phyloP scores from a whole-genome alignment of 2,113 vertebrate species.

The Coptodon rendalli region DNA sequence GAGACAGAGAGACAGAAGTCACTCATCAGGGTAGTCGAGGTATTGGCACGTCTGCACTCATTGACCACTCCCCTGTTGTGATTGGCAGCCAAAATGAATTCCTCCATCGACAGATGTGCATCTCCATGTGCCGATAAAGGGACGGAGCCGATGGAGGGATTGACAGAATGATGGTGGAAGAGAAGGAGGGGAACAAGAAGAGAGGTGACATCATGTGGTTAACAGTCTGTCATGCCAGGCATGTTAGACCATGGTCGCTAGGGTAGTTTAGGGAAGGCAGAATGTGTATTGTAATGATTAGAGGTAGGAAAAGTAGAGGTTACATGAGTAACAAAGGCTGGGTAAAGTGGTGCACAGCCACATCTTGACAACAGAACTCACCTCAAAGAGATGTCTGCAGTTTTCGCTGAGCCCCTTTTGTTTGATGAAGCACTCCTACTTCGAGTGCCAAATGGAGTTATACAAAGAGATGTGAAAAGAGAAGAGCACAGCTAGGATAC shows the following conservation, averaged over 20 bases:
- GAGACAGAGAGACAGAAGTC: slow-evolving; percentile 48
- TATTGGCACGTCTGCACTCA: slow-evolving; percentile 63
- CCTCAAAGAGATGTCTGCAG: slow-evolving; percentile 22
- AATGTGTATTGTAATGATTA: not conserved
- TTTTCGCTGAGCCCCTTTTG: slow-evolving; percentile 11
- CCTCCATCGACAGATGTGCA: slow-evolving; percentile 61
- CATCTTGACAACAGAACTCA: slow-evolving; percentile 38
- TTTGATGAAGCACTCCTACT: not conserved
- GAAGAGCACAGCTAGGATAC: slow-evolving; percentile 3
- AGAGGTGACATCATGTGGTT: slow-evolving; percentile 48
- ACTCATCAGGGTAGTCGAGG: slow-evolving; percentile 54
- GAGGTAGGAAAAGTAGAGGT: not conserved
- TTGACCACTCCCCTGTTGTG: slow-evolving; percentile 59
- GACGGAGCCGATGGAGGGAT: slow-evolving; percentile 44
- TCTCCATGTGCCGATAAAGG: slow-evolving; percentile 55
- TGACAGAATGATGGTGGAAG: slow-evolving; percentile 65
- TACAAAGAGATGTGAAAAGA: slow-evolving; percentile 29
- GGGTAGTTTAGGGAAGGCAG: not conserved
- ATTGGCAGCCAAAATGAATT: slow-evolving; percentile 71
- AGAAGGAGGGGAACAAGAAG: slow-evolving; percentile 18
- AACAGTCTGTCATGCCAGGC: not conserved
- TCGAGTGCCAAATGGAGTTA: not conserved
- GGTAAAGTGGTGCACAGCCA: not conserved
- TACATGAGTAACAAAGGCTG: not conserved
- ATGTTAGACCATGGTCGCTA: not conserved